These are phyloP conservation scores for Tarsius wallacei DNA, from an alignment of 2,797 vertebrate species.

Conservation along the genomic window DNA sequence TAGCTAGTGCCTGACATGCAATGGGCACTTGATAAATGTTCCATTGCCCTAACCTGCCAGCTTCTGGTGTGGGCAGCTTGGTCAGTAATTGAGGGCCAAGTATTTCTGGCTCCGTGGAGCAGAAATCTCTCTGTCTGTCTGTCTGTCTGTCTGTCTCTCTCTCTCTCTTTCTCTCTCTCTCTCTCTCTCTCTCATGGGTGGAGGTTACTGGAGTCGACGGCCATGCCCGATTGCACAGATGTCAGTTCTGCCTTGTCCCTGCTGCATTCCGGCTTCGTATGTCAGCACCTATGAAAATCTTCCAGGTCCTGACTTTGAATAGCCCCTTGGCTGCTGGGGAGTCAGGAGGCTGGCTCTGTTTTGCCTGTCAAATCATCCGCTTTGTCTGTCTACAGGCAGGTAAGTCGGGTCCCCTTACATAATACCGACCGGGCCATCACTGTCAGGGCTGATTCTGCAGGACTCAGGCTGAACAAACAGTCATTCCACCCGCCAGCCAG, in stretches of 20 bases:
- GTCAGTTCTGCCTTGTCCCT: constrained; percentile 82
- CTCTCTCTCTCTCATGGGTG: constrained; percentile 64
- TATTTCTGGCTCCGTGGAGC: background rate
- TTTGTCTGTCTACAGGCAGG: constrained; percentile 83
- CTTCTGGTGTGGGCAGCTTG: background rate
- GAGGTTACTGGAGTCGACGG: constrained; percentile 71
- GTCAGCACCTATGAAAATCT: constrained; percentile 90
- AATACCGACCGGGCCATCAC: constrained; percentile 73
- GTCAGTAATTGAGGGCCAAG: background rate
- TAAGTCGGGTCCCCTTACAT: constrained; percentile 72
- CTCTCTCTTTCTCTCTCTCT: constrained; percentile 19
- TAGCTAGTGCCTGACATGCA: background rate
- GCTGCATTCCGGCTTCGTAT: constrained; percentile 71
- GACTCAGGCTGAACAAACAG: constrained; percentile 68
- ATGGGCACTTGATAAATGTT: background rate
- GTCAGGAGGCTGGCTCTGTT: constrained; percentile 81
- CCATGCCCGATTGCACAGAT: constrained; percentile 79
- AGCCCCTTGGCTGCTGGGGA: constrained; percentile 85
- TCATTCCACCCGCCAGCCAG: background rate
- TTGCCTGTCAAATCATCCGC: constrained; percentile 89
- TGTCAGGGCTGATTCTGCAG: constrained; percentile 41
- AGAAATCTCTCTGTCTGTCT: too few species aligned
- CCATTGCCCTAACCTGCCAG: background rate
- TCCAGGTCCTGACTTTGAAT: constrained; percentile 88
- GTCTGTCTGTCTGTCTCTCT: too few species aligned